These are phyloP conservation scores for Ormyrus thymus DNA, from an alignment of 2,888 invertebrate genomes.

Conservation along the genomic window DNA sequence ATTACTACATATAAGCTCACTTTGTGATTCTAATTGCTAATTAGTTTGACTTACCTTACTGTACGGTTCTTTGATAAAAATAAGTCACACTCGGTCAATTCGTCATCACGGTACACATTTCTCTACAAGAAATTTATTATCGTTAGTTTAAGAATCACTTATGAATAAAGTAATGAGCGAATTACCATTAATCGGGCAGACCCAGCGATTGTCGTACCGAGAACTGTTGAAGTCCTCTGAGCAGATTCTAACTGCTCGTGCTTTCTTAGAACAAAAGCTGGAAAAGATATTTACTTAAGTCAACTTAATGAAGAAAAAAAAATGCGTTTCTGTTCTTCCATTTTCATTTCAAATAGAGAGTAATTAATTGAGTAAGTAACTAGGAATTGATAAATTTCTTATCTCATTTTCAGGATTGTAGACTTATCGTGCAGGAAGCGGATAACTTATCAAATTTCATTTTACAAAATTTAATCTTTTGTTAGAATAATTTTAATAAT, in stretches of 20 bases:
- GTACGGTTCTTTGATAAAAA: conserved; percentile 5
- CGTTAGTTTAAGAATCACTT: neutral
- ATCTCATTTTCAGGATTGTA: too few relatives aligned
- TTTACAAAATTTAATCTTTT: too few relatives aligned
- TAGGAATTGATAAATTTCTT: neutral
- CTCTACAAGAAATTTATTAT: neutral
- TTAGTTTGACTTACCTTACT: conserved; percentile 19
- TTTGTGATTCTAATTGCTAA: too few relatives aligned
- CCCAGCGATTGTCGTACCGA: conserved; percentile 20
- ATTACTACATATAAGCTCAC: too few relatives aligned
- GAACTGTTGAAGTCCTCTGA: neutral
- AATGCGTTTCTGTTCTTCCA: neutral
- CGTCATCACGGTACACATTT: neutral
- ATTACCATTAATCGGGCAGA: conserved; percentile 23
- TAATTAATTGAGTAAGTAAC: neutral
- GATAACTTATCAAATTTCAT: too few relatives aligned
- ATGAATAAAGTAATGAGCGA: neutral
- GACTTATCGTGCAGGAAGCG: too few relatives aligned
- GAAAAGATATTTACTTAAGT: too few relatives aligned
- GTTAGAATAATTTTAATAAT: too few relatives aligned
- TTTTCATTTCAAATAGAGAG: neutral
- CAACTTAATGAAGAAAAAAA: too few relatives aligned
- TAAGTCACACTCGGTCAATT: conserved; percentile 8
- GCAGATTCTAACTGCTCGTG: neutral
- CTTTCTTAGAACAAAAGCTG: too few relatives aligned